Evolutionary conservation across 2,888 invertebrate genomes (phyloP), one percentile per base, ranked within the genome.

Genomic region (Harpagoxenus sublaevis): DNA sequence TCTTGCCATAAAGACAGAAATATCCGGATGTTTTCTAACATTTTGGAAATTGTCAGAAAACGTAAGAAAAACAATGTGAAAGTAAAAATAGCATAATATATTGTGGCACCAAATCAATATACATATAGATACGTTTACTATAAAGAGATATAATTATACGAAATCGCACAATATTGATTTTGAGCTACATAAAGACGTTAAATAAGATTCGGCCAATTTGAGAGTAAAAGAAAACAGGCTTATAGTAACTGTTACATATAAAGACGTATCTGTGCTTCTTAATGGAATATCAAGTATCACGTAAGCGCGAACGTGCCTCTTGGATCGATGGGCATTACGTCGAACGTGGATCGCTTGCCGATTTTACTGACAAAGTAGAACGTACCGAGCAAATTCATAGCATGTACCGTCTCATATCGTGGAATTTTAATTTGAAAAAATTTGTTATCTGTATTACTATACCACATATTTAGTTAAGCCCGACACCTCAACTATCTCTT

Each of bases 291-390:
- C 73, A 79, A 39, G 73, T 62, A 73, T 79, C 35, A 35, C 35
- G 35, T 35, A 35, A 35, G 0, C 35, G 5, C 35, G 35, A 70
- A 79, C 73, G 79, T 79, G 79, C 42, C 6, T 48, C 60, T 39
- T 48, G 74, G 79, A 79, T 79, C 78, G 85, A 87, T 83, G 60
- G 31, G 70, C 55, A 71, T 87, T 85, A 79, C 71, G 60, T 79
- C 74, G 85, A 66, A 88, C 87, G 88, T 88, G 87, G 71, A 55
- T 51, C 74, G 87, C 82, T 81, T 87, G 42, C 75, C 83, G 85
- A 87, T 87, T 66, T 60, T 57, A 75, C 63, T 75, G 85, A 87
- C 83, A 85, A 87, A 73, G 23, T 68, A 57, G 62, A 51, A 73
- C 31, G 51, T 70, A 75, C 55, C 48, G 28, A 73, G 31, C 55